Base-by-base conservation (phyloP, 2,888 invertebrate genomes). In the Ischnus inquisitorius region DNA sequence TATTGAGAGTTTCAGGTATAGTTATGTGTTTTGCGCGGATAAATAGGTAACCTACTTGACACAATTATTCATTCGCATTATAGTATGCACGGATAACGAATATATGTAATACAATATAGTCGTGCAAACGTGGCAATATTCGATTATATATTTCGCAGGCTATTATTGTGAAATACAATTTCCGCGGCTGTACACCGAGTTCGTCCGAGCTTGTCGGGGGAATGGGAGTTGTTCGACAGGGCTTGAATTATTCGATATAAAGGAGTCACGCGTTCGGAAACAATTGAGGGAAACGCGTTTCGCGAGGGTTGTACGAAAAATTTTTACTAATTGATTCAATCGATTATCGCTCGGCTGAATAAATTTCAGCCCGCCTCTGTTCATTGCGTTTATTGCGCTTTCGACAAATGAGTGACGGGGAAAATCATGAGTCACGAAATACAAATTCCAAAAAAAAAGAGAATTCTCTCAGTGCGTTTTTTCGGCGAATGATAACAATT, bases 221-320 rank as follows among this genome's bases (percentile, higher is more conserved):
- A 3, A 14, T 25, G 25, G 25, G 25, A 60, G 60, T 6, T 28
- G 60, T 28, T 28, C 60, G 60, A 22, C 57, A 14, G 14, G 25
- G 65, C 65, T 65, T 65, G 65, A 65, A 65, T 65, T 65, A 65
- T 65, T 65, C 65, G 41, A n/a, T 25, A 43, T 28, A 65, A 65
- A 65, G 43, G 41, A 65, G 22, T 43, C 22, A 41, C 19, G 65
- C 43, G 65, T 43, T 65, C 43, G 65, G 43, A 65, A 65, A 65
- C 65, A 65, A 43, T 65, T 12, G 41, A 19, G 22, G 14, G 65
- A 14, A 41, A n/a, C 25, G 25, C 25, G 25, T 22, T 60, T 10
- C n/a, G 60, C 10, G 14, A 14, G 28, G 3, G 60, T 5, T 28
- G 60, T 25, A 60, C 60, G 60, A 60, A 25, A 60, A 60, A 60